Percentiles rank a stretch among this genome's conserved stretches.
Conservation (phyloP, 2,797 vertebrate species). For the Tangara arthus region DNA sequence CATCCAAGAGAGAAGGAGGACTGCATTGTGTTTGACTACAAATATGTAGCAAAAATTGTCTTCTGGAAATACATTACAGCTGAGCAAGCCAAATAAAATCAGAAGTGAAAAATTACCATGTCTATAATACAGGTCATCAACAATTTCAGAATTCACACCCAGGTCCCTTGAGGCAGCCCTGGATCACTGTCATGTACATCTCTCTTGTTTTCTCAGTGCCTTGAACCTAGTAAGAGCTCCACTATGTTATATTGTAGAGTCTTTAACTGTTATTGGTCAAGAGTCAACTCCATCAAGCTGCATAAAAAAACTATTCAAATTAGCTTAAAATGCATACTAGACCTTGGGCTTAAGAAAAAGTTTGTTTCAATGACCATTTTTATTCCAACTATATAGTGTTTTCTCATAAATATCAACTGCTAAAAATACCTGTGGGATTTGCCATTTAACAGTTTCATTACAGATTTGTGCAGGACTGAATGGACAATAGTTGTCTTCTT, state of each 20-base stretch:
- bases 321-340: background rate
- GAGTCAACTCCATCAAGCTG: background rate
- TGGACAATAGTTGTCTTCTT: background rate
- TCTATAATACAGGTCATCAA: background rate
- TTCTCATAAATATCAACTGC: background rate
- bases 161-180: background rate
- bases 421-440: background rate
- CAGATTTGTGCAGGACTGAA: background rate
- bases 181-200: background rate
- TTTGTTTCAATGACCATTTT: background rate
- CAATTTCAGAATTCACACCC: background rate
- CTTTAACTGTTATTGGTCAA: background rate
- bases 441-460: background rate
- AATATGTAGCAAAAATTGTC: background rate
- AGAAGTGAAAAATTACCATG: background rate
- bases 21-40: background rate
- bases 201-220: background rate
- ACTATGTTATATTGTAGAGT: background rate
- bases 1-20: background rate
- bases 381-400: fast-evolving
- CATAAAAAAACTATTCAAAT: background rate
- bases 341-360: background rate
- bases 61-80: background rate
- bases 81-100: background rate
- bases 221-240: background rate